A percentile compares a stretch with the other conserved stretches of the same genome.
These are phyloP conservation scores for Polyommatus icarus DNA, from an alignment of 2,888 invertebrate genomes.

Conservation along the genomic window DNA sequence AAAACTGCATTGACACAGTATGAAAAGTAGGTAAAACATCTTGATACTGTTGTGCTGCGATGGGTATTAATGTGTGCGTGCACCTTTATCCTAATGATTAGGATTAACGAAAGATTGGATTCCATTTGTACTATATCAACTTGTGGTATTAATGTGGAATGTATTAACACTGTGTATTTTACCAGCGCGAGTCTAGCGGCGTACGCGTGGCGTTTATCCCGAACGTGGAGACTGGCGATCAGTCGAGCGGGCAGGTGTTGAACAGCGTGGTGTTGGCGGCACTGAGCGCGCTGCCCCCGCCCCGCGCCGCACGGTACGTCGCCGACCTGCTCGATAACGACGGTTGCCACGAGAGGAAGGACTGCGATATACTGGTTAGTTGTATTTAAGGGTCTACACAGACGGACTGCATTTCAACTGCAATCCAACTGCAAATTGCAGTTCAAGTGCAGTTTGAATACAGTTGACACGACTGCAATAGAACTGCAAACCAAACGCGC, in stretches of 20 bases:
- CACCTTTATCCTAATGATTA: too few species aligned
- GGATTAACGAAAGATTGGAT: too few species aligned
- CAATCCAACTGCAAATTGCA: too few species aligned
- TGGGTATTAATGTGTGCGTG: too few species aligned
- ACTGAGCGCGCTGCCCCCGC: slow-evolving; percentile 79
- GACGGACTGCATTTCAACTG: too few species aligned
- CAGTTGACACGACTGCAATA: too few species aligned
- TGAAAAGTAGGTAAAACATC: too few species aligned
- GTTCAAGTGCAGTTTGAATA: too few species aligned
- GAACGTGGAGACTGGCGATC: slow-evolving; percentile 77
- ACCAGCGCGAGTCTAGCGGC: slow-evolving; percentile 83
- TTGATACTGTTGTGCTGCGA: too few species aligned
- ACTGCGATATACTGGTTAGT: slow-evolving; percentile 79
- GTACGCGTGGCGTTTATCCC: slow-evolving; percentile 87
- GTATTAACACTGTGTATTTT: background rate
- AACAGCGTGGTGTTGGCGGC: slow-evolving; percentile 87
- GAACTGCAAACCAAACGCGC: too few species aligned
- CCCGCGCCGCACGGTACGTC: slow-evolving; percentile 81
- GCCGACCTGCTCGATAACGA: slow-evolving; percentile 80
- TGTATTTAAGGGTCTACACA: background rate
- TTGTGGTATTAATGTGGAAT: background rate
- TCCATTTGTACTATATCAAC: too few species aligned
- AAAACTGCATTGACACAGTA: too few species aligned
- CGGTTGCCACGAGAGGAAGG: slow-evolving; percentile 73
- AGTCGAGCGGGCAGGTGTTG: slow-evolving; percentile 74